These are phyloP conservation scores for Eremophila alpestris DNA, from an alignment of 2,797 vertebrate genomes.

Conservation along the genomic window DNA sequence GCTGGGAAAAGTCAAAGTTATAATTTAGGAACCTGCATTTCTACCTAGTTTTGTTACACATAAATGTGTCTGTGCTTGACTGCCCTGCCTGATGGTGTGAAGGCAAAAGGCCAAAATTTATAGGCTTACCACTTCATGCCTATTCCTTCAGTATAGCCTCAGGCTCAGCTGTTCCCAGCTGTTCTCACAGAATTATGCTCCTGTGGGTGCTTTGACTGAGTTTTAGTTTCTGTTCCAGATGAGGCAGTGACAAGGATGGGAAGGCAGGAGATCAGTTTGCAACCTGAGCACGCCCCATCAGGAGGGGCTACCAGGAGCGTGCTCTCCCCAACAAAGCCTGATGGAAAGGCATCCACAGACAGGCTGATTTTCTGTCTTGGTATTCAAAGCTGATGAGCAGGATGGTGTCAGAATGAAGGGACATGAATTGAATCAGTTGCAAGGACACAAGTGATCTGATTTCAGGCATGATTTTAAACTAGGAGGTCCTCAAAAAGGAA, in stretches of 20 bases:
- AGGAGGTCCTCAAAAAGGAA: not conserved
- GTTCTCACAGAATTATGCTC: not conserved
- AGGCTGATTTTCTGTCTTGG: not conserved
- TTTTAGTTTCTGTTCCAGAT: not conserved
- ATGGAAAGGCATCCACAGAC: not conserved
- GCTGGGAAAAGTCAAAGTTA: not conserved
- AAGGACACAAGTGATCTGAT: not conserved
- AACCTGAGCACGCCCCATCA: not conserved
- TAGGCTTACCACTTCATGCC: not conserved
- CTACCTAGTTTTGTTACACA: not conserved
- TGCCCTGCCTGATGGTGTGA: not conserved
- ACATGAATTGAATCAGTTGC: accelerated
- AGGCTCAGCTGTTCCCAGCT: not conserved
- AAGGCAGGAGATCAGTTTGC: not conserved
- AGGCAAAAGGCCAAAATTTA: not conserved
- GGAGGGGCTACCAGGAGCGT: accelerated
- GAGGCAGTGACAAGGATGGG: too few relatives aligned
- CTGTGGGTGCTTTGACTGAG: not conserved
- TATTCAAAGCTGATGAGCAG: not conserved
- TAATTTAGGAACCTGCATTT: not conserved
- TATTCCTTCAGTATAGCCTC: not conserved
- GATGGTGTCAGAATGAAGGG: not conserved
- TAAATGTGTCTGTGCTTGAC: not conserved
- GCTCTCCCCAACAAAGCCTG: not conserved
- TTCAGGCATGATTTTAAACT: not conserved